phyloP scores from a whole-genome alignment of 2,113 vertebrate species.

The Perccottus glenii region DNA sequence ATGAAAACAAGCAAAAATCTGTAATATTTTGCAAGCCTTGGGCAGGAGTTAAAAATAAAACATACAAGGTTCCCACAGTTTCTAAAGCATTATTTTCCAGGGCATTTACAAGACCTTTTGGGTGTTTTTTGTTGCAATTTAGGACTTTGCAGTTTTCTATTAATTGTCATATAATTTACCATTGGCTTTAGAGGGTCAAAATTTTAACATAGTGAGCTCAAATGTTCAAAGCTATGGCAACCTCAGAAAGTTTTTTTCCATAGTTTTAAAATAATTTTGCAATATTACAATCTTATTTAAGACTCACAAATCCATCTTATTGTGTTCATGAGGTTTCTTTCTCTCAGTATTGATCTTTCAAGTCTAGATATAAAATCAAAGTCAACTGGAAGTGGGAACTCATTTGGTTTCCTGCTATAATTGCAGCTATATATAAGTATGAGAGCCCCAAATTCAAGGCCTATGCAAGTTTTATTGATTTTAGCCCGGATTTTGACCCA shows the following conservation, averaged over 20 bases:
- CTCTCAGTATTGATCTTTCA: slow-evolving; percentile 47
- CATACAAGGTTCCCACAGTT: neutral
- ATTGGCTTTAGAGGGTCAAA: too few species aligned
- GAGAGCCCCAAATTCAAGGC: slow-evolving; percentile 18
- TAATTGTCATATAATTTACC: too few species aligned
- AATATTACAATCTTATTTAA: slow-evolving; percentile 47
- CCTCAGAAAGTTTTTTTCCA: slow-evolving; percentile 13
- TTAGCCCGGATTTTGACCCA: slow-evolving; percentile 40
- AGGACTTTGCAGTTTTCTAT: too few species aligned
- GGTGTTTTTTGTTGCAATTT: too few species aligned
- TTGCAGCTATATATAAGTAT: slow-evolving; percentile 37
- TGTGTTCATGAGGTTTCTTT: slow-evolving; percentile 39
- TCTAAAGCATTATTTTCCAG: neutral
- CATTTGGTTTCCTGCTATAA: slow-evolving; percentile 53
- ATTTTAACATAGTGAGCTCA: too few species aligned
- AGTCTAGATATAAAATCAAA: slow-evolving; percentile 63
- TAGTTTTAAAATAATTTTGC: slow-evolving; percentile 16
- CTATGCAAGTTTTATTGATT: slow-evolving; percentile 54
- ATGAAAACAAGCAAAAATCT: slow-evolving; percentile 10
- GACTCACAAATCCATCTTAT: slow-evolving; percentile 42
- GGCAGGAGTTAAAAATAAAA: slow-evolving; percentile 1
- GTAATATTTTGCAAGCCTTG: slow-evolving; percentile 8
- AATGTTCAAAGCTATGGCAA: too few species aligned
- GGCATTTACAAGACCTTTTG: neutral
- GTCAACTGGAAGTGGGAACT: slow-evolving; percentile 58